Base-by-base conservation (phyloP, 2,113 vertebrate genomes). In the Psophia crepitans region DNA sequence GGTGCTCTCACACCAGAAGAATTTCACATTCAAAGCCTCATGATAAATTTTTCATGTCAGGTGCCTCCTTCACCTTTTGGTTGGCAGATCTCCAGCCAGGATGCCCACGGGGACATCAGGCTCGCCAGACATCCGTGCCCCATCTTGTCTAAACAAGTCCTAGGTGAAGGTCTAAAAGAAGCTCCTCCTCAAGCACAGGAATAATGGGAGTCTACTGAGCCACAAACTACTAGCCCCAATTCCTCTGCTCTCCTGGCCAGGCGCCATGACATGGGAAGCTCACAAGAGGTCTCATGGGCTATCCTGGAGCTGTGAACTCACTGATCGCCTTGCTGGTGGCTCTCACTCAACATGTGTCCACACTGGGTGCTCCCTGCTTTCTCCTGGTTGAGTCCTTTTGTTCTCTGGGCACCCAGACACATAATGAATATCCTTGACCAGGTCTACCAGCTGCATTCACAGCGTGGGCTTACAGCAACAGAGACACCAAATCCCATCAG, bases 381-480 rank as follows among this genome's bases (percentile, higher is more conserved):
- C n/a, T 73, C 22, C 37, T 73, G 27, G 4, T 1, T 48, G 5
- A 11, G 12, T 48, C 53, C 9, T 82, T 32, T 77, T 0, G 0
- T 76, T 43, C n/a, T 53, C 39, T 54, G 49, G 23, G 21, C 17
- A 48, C 30, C 19, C n/a, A 26, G n/a, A 27, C 32, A 41, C 4
- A 8, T 8, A 51, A 53, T 1, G 2, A 53, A 23, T 32, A 32
- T 57, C 49, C 60, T 56, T 33, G 48, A 14, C 5, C 53, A 68
- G 30, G 61, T 61, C 76, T 63, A 9, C 23, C 54, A 74, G 71
- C 18, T 63, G 28, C 53, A 63, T 63, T 57, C n/a, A n/a, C 18
- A 68, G 32, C 0, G 0, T 46, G 24, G 33, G 33, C 49, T 76
- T 32, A 15, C 30, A 57, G 49, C 49, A 35, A 17, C 13, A 5